Base-by-base conservation (phyloP, 2,797 vertebrate species). In the Channallabes apus region DNA sequence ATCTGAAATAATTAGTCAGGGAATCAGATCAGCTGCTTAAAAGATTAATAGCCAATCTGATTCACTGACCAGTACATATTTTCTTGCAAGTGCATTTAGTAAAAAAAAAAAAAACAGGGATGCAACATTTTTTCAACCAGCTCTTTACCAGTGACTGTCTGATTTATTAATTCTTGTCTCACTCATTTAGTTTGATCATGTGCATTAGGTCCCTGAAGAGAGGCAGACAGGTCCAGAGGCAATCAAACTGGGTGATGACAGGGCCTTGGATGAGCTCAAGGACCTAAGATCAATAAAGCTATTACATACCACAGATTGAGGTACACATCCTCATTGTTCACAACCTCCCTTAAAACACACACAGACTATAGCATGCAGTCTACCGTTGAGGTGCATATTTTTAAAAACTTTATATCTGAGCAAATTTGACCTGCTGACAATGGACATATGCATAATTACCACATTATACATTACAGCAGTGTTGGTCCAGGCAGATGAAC, bases 191-290 rank as follows among this genome's bases (percentile, higher is more conserved):
- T 54, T 9, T 41, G 71, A 15, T 18, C 24, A 67, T 65, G 27
- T 81, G 79, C 76, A 62, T 32, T 82, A 56, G 68, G 75, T 41
- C 80, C 81, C 83, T 75, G 22, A 84, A 54, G 65, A 87, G 69
- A 2, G 64, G 64, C 41, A 67, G 38, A 84, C 59, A 73, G 65
- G 65, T 82, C 82, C 83, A 73, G 76, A 78, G 58, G 76, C 88
- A 88, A 88, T 84, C 84, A 82, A 58, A 83, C 69, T 14, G 80
- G 86, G 83, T 83, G 85, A 86, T 82, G 86, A 85, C 83, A 77
- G 62, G 65, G 64, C n/a, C 71, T 64, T 35, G 22, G 27, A 51
- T 61, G 35, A 69, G 81, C 67, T 61, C 79, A 35, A 82, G 59
- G 82, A 79, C 38, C 72, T 20, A 35, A 46, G 18, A 83, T 86